These are phyloP conservation scores for Sphaerophoria taeniata DNA, from an alignment of 2,888 invertebrate genomes.

Conservation along the genomic window DNA sequence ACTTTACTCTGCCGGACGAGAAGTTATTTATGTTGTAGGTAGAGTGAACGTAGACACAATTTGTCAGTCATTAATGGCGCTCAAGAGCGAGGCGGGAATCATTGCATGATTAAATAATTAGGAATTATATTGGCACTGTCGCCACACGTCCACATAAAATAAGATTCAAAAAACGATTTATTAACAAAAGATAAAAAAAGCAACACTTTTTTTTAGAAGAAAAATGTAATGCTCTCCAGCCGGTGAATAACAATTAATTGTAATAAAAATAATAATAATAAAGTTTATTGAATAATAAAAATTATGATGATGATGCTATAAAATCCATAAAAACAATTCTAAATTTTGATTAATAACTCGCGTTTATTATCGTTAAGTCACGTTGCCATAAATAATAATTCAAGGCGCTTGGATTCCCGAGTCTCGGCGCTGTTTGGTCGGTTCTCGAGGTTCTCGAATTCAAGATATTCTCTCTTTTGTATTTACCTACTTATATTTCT, in stretches of 20 bases:
- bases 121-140: background rate
- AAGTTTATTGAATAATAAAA: conserved; percentile 81
- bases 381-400: conserved; percentile 74
- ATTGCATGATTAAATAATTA: conserved; percentile 26
- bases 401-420: conserved; percentile 11
- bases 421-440: background rate
- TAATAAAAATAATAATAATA: conserved; percentile 79
- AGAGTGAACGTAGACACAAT: conserved; percentile 13
- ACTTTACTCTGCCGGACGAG: background rate
- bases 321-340: conserved; percentile 82
- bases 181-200: background rate
- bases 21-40: background rate
- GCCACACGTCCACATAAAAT: conserved; percentile 19
- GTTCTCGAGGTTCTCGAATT: background rate
- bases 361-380: conserved; percentile 70
- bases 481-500: too few species aligned
- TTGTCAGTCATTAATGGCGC: background rate
- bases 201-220: background rate
- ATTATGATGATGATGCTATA: conserved; percentile 80
- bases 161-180: background rate
- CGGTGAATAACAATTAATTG: conserved; percentile 77
- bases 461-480: background rate
- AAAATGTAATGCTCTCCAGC: conserved; percentile 22
- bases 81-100: background rate
- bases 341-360: conserved; percentile 79